Conservation (phyloP, 2,797 vertebrate species). For the Poecilia picta region DNA sequence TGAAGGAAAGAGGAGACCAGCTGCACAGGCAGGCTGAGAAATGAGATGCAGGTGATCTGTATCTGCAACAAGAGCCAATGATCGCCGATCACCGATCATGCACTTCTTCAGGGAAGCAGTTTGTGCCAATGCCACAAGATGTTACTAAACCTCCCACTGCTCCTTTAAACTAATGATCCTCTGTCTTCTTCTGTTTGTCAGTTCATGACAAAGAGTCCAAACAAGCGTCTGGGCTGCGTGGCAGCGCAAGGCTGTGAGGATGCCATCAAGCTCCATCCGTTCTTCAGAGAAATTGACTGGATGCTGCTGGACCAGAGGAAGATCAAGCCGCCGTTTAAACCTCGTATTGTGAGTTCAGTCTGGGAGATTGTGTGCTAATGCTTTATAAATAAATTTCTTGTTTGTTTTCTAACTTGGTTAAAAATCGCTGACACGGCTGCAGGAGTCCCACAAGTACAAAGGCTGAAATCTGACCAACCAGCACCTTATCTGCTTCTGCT, state of each 20-base stretch:
- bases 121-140: background rate
- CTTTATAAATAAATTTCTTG: background rate
- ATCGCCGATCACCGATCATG: too few species aligned
- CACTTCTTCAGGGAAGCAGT: background rate
- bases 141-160: too few species aligned
- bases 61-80: too few species aligned
- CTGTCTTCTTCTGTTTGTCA: conserved; percentile 46
- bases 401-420: background rate
- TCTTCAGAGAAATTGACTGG: conserved; percentile 99
- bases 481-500: background rate
- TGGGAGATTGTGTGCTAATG: background rate
- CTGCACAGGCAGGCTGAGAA: too few species aligned
- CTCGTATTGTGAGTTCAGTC: conserved; percentile 91
- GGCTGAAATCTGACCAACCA: conserved; percentile 1
- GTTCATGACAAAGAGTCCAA: conserved; percentile 98
- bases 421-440: background rate
- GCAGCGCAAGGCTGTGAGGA: conserved; percentile 89
- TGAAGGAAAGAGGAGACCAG: too few species aligned
- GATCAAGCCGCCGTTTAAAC: conserved; percentile 95
- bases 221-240: conserved; percentile 93
- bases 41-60: too few species aligned
- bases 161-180: too few species aligned
- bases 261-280: conserved; percentile 92
- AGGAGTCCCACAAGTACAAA: background rate
- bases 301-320: conserved; percentile 93